Base-by-base conservation (phyloP, 2,888 invertebrate species). In the Helicoverpa assulta region DNA sequence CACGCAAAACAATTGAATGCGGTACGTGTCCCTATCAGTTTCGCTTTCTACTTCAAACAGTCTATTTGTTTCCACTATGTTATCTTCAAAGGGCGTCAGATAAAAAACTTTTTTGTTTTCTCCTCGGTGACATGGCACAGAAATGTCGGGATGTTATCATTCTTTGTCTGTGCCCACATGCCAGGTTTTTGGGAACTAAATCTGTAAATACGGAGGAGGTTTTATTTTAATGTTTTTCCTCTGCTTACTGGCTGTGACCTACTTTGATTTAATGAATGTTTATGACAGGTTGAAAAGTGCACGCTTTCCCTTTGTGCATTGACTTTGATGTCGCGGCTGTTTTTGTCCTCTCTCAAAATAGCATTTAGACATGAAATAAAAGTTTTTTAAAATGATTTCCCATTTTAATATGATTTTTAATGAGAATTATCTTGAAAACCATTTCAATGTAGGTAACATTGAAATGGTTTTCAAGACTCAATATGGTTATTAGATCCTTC, bases 81-180 rank as follows among this genome's bases (percentile, higher is more conserved):
- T 83, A 87, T 86, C 87, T 83, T 82, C 84, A 88, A 87, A 87
- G 83, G 75, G 67, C 55, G 73, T 65, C 70, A 85, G 86, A 87
- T 88, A 86, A 87, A 37, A 86, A 76, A 77, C 73, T 78, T 83
- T 85, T 86, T 79, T 81, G 77, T 81, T 78, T 80, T 80, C 68
- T 73, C 58, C 59, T 60, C 58, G 16, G 57, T 75, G 76, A 73
- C 79, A 58, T 68, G 67, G 56, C 64, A 59, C 78, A 74, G 68
- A 77, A 75, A 71, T 67, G 69, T 66, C 54, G 55, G 53, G 65
- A 52, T 50, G 67, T 80, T 78, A 82, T 74, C 80, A 59, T 76
- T 77, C 71, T 78, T 79, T 80, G 68, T 70, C 72, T 66, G 71
- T 43, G 53, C 63, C 76, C 68, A 76, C 78, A 80, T 69, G 58